Evolutionary conservation across 2,113 vertebrate genomes (phyloP), one percentile per base, ranked within the genome.

Genomic region (Fukomys damarensis): DNA sequence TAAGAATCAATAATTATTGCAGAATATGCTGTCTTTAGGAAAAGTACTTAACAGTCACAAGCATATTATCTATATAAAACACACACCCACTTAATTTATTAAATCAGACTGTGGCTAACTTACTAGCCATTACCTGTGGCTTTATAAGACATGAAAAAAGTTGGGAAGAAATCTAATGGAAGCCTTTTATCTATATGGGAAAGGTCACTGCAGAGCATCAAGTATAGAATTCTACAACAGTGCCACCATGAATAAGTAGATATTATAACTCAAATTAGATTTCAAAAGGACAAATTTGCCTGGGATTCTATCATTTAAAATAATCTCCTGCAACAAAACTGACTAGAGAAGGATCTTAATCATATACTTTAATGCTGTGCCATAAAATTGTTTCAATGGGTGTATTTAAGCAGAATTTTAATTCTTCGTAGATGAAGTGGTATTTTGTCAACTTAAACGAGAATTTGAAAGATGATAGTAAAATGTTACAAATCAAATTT

Each of bases 251-350:
- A 70, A 58, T 26, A 89, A 86, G 66, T 84, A 56, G 72, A 83
- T 79, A 79, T 94, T 92, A 86, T 68, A 80, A 85, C 70, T 96
- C 87, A 95, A 84, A 89, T 92, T 90, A 94, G 56, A 94, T 84
- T 97, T 97, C 84, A 91, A 6, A 70, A 84, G 72, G n/a, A 84
- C 86, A 70, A 56, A 93, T 92, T 93, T 95, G 61, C 95, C 89
- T 58, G 20, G 22, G 63, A 92, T 96, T 95, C 76, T 81, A 92
- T 94, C 87, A 92, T 93, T 96, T 96, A 85, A 87, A 96, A 86
- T 92, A 85, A 83, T 95, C 70, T 76, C 68, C 89, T 87, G 16
- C 77, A 95, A 65, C 96, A 90, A 96, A 97, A 92, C n/a, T 95
- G 91, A 92, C 96, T 70, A 4, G 38, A 68, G 54, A 54, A 80